Evolutionary conservation across 2,797 vertebrate species (phyloP), one percentile per base, ranked within the genome.

Genomic region (Chelonia mydas): DNA sequence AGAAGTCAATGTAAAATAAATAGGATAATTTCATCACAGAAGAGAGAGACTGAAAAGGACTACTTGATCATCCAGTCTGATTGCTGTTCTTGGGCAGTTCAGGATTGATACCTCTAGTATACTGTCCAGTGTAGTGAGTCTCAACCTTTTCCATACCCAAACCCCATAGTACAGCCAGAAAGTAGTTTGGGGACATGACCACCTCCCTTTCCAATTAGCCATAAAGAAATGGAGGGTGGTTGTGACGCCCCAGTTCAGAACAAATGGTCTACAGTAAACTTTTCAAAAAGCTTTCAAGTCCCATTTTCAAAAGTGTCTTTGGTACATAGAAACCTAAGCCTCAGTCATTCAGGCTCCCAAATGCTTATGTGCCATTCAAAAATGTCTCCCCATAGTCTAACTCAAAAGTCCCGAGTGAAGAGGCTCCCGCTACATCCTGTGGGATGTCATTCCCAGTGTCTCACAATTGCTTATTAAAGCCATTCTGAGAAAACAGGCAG

Each of bases 401-500:
- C 25, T 77, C 45, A 77, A 31, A 77, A 28, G 74, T 47, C 45
- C 45, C 13, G 45, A 16, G 27, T 31, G 25, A 31, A 47, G 45
- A 28, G 28, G 45, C 13, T 49, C 47, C 57, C 82, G 19, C 77
- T 94, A 89, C 87, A 1, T 33, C 88, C 90, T 96, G 59, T 88
- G 88, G 89, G 96, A 95, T 57, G 37, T 87, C 94, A 92, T 96
- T 96, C 95, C 87, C 95, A 89, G 47, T 86, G 80, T 90, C 91
- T 54, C 84, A 74, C 55, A 72, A 96, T 41, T 72, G 41, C 96
- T 97, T 89, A 90, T 92, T 90, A 95, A 92, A 86, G 76, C 83
- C 90, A 93, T 94, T 95, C 90, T 89, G 57, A 72, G 79, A 90
- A 94, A 86, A 77, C 87, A 94, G 87, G 77, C 79, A 94, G 90